Evolutionary conservation across 1,140 invertebrate genomes (phyloP), one percentile per base, ranked within the genome.

Genomic region (Zaprionus taronus): DNA sequence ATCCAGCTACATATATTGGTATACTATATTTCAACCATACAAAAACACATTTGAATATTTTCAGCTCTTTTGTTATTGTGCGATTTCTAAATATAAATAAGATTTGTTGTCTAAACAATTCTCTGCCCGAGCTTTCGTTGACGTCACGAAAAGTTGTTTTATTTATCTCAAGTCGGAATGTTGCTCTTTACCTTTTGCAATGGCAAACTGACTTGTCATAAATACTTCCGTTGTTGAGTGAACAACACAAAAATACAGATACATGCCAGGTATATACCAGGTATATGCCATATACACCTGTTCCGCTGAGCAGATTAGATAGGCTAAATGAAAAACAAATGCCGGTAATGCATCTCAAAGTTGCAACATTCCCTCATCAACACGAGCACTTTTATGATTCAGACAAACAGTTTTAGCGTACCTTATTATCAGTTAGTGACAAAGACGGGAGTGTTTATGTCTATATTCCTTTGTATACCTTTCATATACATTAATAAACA

Each of bases 41-140:
- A 12, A 7, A 5, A 44, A 47, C 26, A 17, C 9, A 26, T 49
- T 53, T 44, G 12, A 17, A 38, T 72, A 73, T 69, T 63, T 38
- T 22, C 41, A 28, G 38, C 58, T 69, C 66, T 74, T 62, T 67
- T 70, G 15, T 69, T 53, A 72, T 81, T 79, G 75, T 85, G 69
- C 68, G 61, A n/a, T 66, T 72, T 76, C 74, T 75, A 75, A 63
- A 75, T 81, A 79, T 70, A 78, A 80, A 79, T 34, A 41, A 41
- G 17, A 58, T 75, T 72, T 81, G 47, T 58, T 71, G 64, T 66
- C 72, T 82, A 84, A 81, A 84, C 82, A 84, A 76, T 79, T 75
- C 53, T 53, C 6, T 22, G 31, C 24, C 64, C 28, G 28, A 55
- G 62, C 51, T 65, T 57, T 51, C 41, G 26, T 66, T 84, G 82